Percentiles rank a stretch among this genome's conserved stretches.
Conservation (phyloP, 2,888 invertebrate genomes). For the Sphaerophoria rueppellii region DNA sequence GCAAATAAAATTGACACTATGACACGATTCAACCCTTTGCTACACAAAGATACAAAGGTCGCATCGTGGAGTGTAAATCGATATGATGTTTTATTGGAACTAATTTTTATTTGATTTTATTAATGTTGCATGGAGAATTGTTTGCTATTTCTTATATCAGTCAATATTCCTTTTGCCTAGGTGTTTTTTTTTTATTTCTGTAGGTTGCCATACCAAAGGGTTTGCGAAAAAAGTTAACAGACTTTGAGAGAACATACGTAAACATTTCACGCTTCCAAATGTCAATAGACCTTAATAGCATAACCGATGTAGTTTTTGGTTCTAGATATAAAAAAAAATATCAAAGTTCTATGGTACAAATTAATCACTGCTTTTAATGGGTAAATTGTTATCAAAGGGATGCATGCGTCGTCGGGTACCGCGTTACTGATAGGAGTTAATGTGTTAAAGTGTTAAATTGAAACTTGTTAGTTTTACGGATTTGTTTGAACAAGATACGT, state of each 20-base stretch:
- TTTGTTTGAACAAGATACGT: too few relatives aligned
- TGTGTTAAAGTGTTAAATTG: too few relatives aligned
- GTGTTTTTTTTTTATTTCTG: not conserved
- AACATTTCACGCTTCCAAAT: slow-evolving; percentile 65
- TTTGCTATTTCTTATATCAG: slow-evolving; percentile 13
- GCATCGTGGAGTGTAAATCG: slow-evolving; percentile 22
- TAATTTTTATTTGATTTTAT: slow-evolving; percentile 72
- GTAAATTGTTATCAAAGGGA: slow-evolving; percentile 50
- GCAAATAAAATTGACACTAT: slow-evolving; percentile 23
- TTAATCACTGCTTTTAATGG: slow-evolving; percentile 47
- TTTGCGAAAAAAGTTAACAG: slow-evolving; percentile 33
- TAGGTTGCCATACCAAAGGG: slow-evolving; percentile 54
- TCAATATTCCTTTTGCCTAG: slow-evolving; percentile 29
- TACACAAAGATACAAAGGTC: slow-evolving; percentile 1
- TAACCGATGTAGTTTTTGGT: not conserved
- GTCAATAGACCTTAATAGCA: slow-evolving; percentile 27
- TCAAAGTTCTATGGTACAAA: slow-evolving; percentile 20
- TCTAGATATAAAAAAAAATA: not conserved
- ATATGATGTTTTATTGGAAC: slow-evolving; percentile 54
- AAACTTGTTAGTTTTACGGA: too few relatives aligned
- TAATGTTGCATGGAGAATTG: slow-evolving; percentile 51
- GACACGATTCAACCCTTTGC: slow-evolving; percentile 4
- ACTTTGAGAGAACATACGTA: not conserved
- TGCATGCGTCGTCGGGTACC: not conserved
- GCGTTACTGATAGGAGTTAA: too few relatives aligned